Base-by-base conservation (phyloP, 2,113 vertebrate species). In the Haemorhous mexicanus region DNA sequence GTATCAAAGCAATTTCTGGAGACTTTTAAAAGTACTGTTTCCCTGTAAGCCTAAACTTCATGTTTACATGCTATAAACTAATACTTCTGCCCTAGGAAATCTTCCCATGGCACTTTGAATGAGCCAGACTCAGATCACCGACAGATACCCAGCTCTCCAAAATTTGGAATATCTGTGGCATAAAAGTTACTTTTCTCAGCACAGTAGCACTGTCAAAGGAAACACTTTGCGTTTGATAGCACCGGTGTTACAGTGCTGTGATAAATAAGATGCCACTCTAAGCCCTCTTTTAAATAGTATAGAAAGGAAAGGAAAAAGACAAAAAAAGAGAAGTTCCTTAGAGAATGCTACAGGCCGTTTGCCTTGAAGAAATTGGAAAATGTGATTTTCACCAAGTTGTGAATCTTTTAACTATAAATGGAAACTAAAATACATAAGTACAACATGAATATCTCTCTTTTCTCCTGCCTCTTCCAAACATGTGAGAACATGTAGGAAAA, bases 391-490 rank as follows among this genome's bases (percentile, higher is more conserved):
- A 77, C 41, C 8, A 37, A 76, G 66, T 66, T 64, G 14, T 28
- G 35, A 92, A 77, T 89, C 9, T 16, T 82, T 88, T 75, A 82
- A 53, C 37, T 84, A 79, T 84, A 95, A 92, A 93, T 47, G 93
- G 58, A 90, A 94, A 91, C 39, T 85, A 37, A 69, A 90, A 85
- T 76, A 23, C 81, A 6, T 56, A 90, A 83, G 14, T 20, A 50
- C 73, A 77, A 39, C 33, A 70, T 37, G 49, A 96, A 96, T 63
- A 58, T 63, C 49, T 52, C 20, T 94, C 20, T 92, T 32, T n/a
- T 83, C 35, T 92, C 6, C 47, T 39, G 23, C 17, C 13, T 46
- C 39, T 90, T 87, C 20, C 43, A 72, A 82, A 49, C 37, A 62
- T 2, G 10, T 15, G 20, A 86, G 74, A 94, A 63, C 33, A 46